Conservation (phyloP, 2,888 invertebrate genomes). For the Diogma glabrata region DNA sequence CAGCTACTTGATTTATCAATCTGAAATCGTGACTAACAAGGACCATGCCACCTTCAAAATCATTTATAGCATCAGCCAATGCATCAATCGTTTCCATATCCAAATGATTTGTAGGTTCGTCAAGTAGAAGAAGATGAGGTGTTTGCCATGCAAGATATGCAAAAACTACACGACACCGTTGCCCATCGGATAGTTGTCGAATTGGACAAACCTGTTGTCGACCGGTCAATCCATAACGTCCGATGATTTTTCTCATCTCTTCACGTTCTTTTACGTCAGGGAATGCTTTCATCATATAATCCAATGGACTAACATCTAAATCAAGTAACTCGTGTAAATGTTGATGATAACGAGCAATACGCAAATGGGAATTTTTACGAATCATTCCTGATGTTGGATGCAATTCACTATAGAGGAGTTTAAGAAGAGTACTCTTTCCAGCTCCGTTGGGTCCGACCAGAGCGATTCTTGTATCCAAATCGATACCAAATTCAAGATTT, state of each 20-base stretch:
- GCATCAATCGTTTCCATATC: slow-evolving; percentile 99
- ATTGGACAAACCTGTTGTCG: slow-evolving; percentile 69
- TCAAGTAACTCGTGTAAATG: slow-evolving; percentile 95
- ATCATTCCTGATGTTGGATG: slow-evolving; percentile 94
- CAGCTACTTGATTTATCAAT: slow-evolving; percentile 95
- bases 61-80: slow-evolving; percentile 92
- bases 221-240: slow-evolving; percentile 94
- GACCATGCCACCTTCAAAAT: slow-evolving; percentile 97
- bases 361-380: slow-evolving; percentile 93
- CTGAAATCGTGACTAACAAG: slow-evolving; percentile 99
- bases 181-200: slow-evolving; percentile 80
- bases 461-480: slow-evolving; percentile 90
- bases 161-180: slow-evolving; percentile 95
- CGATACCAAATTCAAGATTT: slow-evolving; percentile 96
- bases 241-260: slow-evolving; percentile 98
- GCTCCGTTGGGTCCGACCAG: slow-evolving; percentile 98
- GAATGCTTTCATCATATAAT: slow-evolving; percentile 96
- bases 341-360: slow-evolving; percentile 97
- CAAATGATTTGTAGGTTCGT: slow-evolving; percentile 85
- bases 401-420: slow-evolving; percentile 90
- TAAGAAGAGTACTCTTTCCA: slow-evolving; percentile 95
- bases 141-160: slow-evolving; percentile 97
- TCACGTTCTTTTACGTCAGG: slow-evolving; percentile 96
- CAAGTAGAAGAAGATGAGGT: slow-evolving; percentile 80
- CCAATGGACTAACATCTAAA: slow-evolving; percentile 85